Evolutionary conservation across 2,797 vertebrate species (phyloP).

Genomic region (Ctenosaura bakeri): DNA sequence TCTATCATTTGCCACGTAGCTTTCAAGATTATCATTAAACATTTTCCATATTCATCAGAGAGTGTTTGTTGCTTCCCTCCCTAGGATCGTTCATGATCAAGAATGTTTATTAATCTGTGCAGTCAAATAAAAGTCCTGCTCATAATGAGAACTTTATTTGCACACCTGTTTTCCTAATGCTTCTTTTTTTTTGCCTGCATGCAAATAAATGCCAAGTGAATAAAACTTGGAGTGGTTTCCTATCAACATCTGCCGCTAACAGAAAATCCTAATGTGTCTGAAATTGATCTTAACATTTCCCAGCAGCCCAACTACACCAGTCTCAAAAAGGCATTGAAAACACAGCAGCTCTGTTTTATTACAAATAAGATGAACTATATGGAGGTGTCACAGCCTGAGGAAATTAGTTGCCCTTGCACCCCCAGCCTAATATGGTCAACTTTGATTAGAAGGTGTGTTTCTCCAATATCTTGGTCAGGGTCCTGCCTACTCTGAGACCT

Average conservation of each 20-base stretch:
- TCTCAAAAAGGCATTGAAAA: background rate
- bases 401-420: too few relatives aligned
- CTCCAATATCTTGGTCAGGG: background rate
- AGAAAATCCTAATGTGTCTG: constrained; percentile 9
- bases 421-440: background rate
- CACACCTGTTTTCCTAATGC: constrained; percentile 47
- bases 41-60: constrained; percentile 34
- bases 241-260: constrained; percentile 30
- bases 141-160: constrained; percentile 41
- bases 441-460: background rate
- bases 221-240: constrained; percentile 4
- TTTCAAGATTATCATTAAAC: constrained; percentile 39
- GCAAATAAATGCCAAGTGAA: constrained; percentile 37
- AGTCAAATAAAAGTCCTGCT: constrained; percentile 34
- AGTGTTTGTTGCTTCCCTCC: constrained; percentile 25
- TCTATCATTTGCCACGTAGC: constrained; percentile 17
- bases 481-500: background rate
- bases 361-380: background rate
- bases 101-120: constrained; percentile 45
- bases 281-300: constrained; percentile 15
- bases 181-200: background rate
- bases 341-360: background rate
- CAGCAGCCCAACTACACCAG: background rate
- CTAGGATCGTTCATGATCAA: constrained; percentile 21
- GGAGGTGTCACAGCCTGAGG: too few relatives aligned